Percentiles rank a stretch among this genome's conserved stretches.
These are phyloP conservation scores for Periophthalmodon schlosseri DNA, from an alignment of 2,113 vertebrate genomes.

Conservation along the genomic window DNA sequence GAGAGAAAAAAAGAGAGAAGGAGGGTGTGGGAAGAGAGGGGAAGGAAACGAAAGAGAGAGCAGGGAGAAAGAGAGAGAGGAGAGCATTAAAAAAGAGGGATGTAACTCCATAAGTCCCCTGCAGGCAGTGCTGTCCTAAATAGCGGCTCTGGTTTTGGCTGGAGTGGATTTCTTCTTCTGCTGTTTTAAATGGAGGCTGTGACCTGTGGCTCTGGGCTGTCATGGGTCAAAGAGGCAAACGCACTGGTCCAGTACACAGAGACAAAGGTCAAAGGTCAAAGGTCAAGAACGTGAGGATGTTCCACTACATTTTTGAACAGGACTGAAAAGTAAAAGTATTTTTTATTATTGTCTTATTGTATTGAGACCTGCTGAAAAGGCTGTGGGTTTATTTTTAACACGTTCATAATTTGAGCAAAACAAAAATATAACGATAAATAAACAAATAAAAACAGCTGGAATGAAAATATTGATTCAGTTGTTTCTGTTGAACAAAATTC, in stretches of 20 bases:
- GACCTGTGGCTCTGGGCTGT: conserved; percentile 40
- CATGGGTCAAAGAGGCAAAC: conserved; percentile 4
- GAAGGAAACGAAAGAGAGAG: background rate
- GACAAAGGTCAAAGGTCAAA: background rate
- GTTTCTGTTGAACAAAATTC: too few species aligned
- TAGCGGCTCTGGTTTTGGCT: conserved; percentile 25
- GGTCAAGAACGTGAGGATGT: too few species aligned
- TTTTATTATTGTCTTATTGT: too few species aligned
- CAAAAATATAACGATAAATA: too few species aligned
- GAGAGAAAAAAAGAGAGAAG: background rate
- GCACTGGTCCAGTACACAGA: conserved; percentile 19
- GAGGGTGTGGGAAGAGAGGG: background rate
- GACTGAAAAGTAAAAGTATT: too few species aligned
- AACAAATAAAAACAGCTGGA: too few species aligned
- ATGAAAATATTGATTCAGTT: too few species aligned
- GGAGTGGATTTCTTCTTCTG: conserved; percentile 10
- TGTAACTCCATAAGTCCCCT: background rate
- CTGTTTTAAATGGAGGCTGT: conserved; percentile 21
- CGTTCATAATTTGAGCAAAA: too few species aligned
- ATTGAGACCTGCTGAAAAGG: too few species aligned
- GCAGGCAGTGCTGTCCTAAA: conserved; percentile 24
- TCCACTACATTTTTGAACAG: too few species aligned
- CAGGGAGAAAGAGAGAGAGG: background rate
- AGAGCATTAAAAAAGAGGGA: too few species aligned
- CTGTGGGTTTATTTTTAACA: too few species aligned